phyloP scores from a whole-genome alignment of 2,888 invertebrate genomes.

The Metellina segmentata region DNA sequence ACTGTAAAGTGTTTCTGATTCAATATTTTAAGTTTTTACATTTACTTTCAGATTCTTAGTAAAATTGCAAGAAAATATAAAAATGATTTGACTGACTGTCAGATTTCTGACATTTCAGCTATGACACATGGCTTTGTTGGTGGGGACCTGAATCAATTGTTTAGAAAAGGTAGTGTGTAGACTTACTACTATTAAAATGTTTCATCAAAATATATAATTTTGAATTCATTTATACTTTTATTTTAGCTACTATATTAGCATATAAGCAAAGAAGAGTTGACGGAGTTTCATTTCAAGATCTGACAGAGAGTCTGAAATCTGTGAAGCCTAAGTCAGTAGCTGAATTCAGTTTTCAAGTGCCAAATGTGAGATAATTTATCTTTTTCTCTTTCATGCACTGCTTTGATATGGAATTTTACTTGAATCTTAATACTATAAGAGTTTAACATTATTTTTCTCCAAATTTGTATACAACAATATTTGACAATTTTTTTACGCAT shows the following conservation, averaged over 20 bases:
- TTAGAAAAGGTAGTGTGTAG: constrained; percentile 14
- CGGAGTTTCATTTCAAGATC: constrained; percentile 77
- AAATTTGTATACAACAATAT: too few species aligned
- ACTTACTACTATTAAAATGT: not conserved
- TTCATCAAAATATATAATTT: not conserved
- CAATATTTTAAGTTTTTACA: constrained; percentile 4
- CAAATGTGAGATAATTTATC: constrained; percentile 85
- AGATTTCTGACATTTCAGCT: constrained; percentile 34
- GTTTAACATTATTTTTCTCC: too few species aligned
- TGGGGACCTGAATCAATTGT: constrained; percentile 32
- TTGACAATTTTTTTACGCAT: too few species aligned
- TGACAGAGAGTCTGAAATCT: constrained; percentile 79
- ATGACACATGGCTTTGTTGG: constrained; percentile 60
- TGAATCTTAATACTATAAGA: too few species aligned
- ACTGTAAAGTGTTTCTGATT: not conserved
- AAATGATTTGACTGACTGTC: constrained; percentile 2
- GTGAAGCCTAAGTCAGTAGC: constrained; percentile 94
- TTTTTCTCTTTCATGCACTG: not conserved
- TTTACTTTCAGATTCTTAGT: constrained; percentile 25
- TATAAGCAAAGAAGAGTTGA: constrained; percentile 8
- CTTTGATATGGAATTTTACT: not conserved
- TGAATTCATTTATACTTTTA: not conserved
- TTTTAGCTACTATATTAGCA: not conserved
- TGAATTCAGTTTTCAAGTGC: constrained; percentile 92
- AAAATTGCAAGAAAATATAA: constrained; percentile 19